Evolutionary conservation across 2,888 invertebrate genomes (phyloP), one percentile per base, ranked within the genome.

Genomic region (Synergus gifuensis): DNA sequence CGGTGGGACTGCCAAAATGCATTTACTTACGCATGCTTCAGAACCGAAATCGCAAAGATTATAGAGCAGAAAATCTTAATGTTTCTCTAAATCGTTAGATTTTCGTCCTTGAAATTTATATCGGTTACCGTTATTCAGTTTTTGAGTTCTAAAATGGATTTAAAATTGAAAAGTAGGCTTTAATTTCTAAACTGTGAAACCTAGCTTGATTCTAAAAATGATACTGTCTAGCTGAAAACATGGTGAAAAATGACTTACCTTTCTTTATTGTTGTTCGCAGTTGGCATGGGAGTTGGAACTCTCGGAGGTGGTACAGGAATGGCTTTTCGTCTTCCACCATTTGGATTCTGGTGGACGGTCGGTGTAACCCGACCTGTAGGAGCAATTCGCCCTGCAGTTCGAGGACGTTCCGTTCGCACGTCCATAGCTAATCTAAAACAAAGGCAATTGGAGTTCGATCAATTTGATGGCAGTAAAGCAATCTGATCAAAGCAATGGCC

Each of bases 271-370:
- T 93, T 93, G 86, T 93, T 93, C 63, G 91, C 90, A 44, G 91
- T 88, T 14, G 94, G 94, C 93, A 94, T 94, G 3, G 94, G 94
- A 66, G 94, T 94, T 54, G 94, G 94, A 63, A 94, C 93, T 81
- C 94, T 91, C 54, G 94, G 94, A 54, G 94, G 94, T 79, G 93
- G 93, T 44, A 94, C 94, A 1, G 94, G 94, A 86, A 94, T 93
- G 18, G 94, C 91, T 88, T 91, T 91, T 78, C 92, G 88, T 82
- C 91, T 88, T 42, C 88, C 88, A 81, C 88, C 90, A 81, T 87
- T 87, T 82, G 85, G 86, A 58, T 88, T 88, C 83, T 91, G 90
- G 85, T 91, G 90, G 77, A 90, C 87, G 76, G 88, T 90, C 78
- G 92, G 90, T 60, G 90, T 91, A 76, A 90, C 87, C 81, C 91